Conservation (phyloP, 2,797 vertebrate genomes). For the Lagodon rhomboides region DNA sequence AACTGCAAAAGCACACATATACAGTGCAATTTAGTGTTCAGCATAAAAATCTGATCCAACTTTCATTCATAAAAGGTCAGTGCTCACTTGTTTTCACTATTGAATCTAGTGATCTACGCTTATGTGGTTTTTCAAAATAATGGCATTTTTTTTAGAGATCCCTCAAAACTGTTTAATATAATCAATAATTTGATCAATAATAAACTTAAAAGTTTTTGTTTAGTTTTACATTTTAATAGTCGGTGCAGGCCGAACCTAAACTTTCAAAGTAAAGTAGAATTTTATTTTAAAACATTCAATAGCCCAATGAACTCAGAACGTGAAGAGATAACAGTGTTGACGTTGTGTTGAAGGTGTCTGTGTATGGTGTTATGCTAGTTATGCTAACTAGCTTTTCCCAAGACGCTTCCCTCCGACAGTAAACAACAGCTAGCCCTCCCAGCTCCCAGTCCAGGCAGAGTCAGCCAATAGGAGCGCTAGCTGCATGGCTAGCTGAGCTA, state of each 20-base stretch:
- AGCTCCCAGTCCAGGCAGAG: too few relatives aligned
- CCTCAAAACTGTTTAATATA: background rate
- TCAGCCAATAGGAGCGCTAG: too few relatives aligned
- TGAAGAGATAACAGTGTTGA: too few relatives aligned
- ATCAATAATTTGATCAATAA: constrained; percentile 9
- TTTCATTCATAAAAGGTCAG: background rate
- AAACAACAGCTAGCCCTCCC: too few relatives aligned
- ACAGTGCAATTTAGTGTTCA: background rate
- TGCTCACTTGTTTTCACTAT: background rate
- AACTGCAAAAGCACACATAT: constrained; percentile 2
- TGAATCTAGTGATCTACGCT: background rate
- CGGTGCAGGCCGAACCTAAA: background rate
- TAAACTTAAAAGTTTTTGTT: background rate
- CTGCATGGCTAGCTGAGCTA: too few relatives aligned
- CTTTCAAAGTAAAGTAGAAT: too few relatives aligned
- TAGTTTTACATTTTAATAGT: background rate
- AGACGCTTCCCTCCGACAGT: too few relatives aligned
- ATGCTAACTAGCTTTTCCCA: too few relatives aligned
- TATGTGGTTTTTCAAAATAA: background rate
- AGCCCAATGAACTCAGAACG: too few relatives aligned
- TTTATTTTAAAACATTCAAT: too few relatives aligned
- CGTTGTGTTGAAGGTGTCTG: too few relatives aligned
- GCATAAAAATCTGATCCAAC: background rate
- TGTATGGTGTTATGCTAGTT: too few relatives aligned
- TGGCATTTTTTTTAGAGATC: background rate